Evolutionary conservation across 2,797 vertebrate species (phyloP), one percentile per base, ranked within the genome.

Genomic region (Chrysocyon brachyurus): DNA sequence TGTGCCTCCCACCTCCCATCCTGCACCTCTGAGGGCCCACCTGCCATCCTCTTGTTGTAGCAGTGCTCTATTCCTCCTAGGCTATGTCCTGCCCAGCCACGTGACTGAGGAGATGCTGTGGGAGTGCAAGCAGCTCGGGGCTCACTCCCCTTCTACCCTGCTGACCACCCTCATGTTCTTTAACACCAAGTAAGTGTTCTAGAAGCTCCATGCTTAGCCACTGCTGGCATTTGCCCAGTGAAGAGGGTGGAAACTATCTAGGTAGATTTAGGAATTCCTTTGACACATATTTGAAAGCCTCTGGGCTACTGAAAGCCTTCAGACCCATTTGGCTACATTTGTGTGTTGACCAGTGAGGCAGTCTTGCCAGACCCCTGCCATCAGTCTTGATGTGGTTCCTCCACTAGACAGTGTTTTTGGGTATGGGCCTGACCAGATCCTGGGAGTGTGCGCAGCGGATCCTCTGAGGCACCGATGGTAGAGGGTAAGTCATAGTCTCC

Each of bases 71-170:
- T 98, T 98, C 77, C 82, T 98, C 98, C 79, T 98, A 99, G 99
- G 99, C 98, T 99, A 99, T 86, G 98, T 99, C 91, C 99, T 99
- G 96, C 99, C 99, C 98, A 99, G 99, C 98, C 99, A 99, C 7
- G 99, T 99, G 98, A 99, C 99, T 6, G 99, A 99, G 98, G 99
- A 99, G 98, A 99, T 99, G 99, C 98, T 99, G 81, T 99, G 99
- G 99, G 99, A 99, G 98, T 99, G 99, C 98, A 99, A 99, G 98
- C 99, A 99, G 98, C 99, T 99, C 77, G 99, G 99, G 87, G 99
- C 99, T 94, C 99, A 99, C 98, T 99, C 99, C 64, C 99, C 99
- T 63, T 99, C 99, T 64, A 99, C 99, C 36, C 98, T 99, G 97
- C 99, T 99, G 96, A 99, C 99, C 93, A 99, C 99, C 57, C 99